Percentiles rank a stretch among this genome's conserved stretches.
These are phyloP conservation scores for Heliothis virescens DNA, from an alignment of 1,140 invertebrate species.

Conservation along the genomic window DNA sequence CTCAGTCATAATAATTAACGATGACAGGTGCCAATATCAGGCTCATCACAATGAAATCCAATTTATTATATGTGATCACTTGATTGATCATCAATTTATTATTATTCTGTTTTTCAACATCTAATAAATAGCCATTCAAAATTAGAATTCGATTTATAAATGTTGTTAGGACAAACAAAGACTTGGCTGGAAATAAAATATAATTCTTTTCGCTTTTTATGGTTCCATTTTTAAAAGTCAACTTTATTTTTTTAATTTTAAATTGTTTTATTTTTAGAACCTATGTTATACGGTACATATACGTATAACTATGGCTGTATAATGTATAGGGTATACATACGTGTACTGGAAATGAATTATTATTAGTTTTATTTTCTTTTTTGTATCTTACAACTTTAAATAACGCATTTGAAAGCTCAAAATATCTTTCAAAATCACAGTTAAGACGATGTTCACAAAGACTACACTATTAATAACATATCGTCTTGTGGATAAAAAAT, in stretches of 20 bases:
- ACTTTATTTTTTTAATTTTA: neutral
- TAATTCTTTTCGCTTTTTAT: no score
- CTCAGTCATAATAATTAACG: conserved; percentile 22
- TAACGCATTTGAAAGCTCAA: neutral
- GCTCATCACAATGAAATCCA: neutral
- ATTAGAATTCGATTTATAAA: neutral
- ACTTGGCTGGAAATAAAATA: no score
- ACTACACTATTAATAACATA: conserved; percentile 37
- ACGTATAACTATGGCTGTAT: no score
- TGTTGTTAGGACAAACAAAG: no score
- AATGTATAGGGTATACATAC: no score
- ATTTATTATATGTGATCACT: neutral
- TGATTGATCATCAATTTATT: neutral
- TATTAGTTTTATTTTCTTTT: neutral
- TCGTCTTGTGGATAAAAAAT: conserved; percentile 33
- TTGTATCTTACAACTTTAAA: neutral
- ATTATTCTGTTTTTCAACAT: neutral
- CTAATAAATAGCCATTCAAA: neutral
- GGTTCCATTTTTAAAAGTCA: no score
- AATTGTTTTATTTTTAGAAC: neutral
- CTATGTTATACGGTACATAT: no score
- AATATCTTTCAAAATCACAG: neutral
- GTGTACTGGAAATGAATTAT: neutral
- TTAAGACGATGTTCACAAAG: conserved; percentile 19
- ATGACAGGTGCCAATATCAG: conserved; percentile 16